These are phyloP conservation scores for Meiosimyza decipiens DNA, from an alignment of 2,888 invertebrate genomes.

Conservation along the genomic window DNA sequence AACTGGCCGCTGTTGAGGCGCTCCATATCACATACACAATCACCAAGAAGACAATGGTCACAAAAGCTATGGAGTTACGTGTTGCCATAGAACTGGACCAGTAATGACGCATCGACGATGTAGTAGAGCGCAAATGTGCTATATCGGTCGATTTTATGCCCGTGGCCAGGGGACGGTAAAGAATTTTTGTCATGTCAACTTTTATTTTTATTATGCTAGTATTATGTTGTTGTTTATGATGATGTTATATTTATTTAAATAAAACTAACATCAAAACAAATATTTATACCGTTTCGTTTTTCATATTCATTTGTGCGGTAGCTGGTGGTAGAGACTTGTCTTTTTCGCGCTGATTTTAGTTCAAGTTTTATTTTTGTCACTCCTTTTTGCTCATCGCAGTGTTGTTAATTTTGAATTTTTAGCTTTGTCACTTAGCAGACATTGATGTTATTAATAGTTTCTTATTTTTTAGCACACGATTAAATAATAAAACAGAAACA, in stretches of 20 bases:
- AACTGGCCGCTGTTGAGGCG: constrained; percentile 46
- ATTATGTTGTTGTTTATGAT: background rate
- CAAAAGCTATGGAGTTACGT: constrained; percentile 48
- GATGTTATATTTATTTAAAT: background rate
- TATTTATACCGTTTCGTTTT: background rate
- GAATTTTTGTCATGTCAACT: constrained; percentile 46
- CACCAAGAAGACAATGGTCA: constrained; percentile 47
- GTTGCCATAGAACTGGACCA: constrained; percentile 45
- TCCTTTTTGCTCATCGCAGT: too few relatives aligned
- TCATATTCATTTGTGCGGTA: constrained; percentile 1
- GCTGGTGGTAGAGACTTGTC: background rate
- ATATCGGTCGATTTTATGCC: constrained; percentile 21
- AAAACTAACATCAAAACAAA: background rate
- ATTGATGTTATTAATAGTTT: constrained; percentile 17
- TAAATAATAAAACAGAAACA: background rate
- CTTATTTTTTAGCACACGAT: background rate
- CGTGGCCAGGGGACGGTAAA: constrained; percentile 46
- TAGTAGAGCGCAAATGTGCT: constrained; percentile 9
- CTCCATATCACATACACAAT: constrained; percentile 56
- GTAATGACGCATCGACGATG: constrained; percentile 27
- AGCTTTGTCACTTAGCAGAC: background rate
- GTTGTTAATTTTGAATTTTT: too few relatives aligned
- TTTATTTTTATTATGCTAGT: background rate
- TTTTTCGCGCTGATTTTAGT: constrained; percentile 5
- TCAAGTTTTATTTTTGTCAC: background rate